Evolutionary conservation across 2,797 vertebrate species (phyloP).

Genomic region (Poecilia picta): DNA sequence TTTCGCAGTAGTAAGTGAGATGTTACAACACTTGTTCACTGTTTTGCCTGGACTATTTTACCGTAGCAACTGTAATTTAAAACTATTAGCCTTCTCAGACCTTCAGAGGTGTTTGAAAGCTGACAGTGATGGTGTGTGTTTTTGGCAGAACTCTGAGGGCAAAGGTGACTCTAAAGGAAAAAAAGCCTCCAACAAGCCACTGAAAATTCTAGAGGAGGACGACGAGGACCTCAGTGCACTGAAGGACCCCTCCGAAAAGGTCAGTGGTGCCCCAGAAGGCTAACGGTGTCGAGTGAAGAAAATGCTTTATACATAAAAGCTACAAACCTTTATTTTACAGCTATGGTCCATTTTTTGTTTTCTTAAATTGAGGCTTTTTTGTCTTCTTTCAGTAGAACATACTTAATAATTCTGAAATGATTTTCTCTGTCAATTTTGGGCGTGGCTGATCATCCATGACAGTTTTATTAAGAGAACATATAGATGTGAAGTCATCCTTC

Average conservation of each 20-base stretch:
- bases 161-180: slow-evolving; percentile 87
- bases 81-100: neutral
- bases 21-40: neutral
- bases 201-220: slow-evolving; percentile 89
- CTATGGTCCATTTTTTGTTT: neutral
- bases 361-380: neutral
- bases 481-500: neutral
- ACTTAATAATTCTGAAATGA: neutral
- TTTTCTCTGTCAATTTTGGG: neutral
- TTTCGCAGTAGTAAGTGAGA: neutral
- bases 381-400: neutral
- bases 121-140: neutral
- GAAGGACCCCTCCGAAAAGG: slow-evolving; percentile 97
- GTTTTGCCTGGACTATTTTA: neutral
- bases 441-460: neutral
- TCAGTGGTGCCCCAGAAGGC: slow-evolving; percentile 69
- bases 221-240: slow-evolving; percentile 87
- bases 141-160: slow-evolving; percentile 86
- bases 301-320: neutral
- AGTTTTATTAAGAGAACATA: neutral
- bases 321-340: neutral
- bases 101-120: neutral
- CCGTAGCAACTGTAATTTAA: neutral
- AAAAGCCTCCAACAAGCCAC: slow-evolving; percentile 77
- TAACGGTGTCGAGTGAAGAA: neutral